Conservation (phyloP, 35 echinoderm and acorn worm species). For the Hemicentrotus pulcherrimus region DNA sequence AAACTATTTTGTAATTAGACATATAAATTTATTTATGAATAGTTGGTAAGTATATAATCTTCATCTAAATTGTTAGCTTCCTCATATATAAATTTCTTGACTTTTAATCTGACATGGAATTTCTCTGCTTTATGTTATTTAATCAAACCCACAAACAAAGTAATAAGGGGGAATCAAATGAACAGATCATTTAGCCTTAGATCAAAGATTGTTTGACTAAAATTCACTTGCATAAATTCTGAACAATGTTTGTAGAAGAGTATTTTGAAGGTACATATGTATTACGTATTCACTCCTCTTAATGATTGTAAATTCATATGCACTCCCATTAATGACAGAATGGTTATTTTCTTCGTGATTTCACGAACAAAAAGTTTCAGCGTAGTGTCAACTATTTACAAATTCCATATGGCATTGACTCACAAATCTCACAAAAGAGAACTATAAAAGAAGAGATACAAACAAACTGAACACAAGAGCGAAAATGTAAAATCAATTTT, state of each 20-base stretch:
- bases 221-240: neutral
- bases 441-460: neutral
- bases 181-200: too few relatives aligned
- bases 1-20: too few relatives aligned
- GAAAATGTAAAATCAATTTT: neutral
- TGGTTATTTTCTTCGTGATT: neutral
- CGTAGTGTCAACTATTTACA: neutral
- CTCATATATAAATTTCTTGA: neutral
- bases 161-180: too few relatives aligned
- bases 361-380: neutral
- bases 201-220: too few relatives aligned
- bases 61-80: too few relatives aligned
- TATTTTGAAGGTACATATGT: too few relatives aligned
- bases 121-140: neutral
- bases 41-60: neutral
- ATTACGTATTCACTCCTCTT: too few relatives aligned
- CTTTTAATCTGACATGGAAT: neutral
- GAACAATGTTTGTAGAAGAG: neutral
- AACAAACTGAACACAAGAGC: neutral
- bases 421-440: neutral
- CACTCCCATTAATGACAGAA: neutral
- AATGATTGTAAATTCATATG: too few relatives aligned
- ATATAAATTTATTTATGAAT: neutral
- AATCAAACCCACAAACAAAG: neutral
- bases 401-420: neutral